Evolutionary conservation across 1,140 invertebrate species (phyloP).

Genomic region (Drosophila gunungcola): DNA sequence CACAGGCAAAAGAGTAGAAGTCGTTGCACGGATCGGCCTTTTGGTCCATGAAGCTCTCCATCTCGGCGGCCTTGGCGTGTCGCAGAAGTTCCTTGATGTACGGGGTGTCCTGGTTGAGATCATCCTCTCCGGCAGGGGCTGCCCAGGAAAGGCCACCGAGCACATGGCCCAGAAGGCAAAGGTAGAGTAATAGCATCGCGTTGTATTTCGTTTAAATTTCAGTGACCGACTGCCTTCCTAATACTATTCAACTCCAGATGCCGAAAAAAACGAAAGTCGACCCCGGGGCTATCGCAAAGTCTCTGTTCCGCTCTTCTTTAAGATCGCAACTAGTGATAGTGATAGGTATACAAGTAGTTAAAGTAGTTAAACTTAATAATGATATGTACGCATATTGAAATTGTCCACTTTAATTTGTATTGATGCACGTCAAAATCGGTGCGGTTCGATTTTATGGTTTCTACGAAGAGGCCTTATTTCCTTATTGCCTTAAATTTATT

Average conservation of each 20-base stretch:
- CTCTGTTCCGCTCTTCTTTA: too few species aligned
- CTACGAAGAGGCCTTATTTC: too few species aligned
- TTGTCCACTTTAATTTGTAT: too few species aligned
- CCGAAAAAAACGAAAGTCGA: not conserved
- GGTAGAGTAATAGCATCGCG: conserved; percentile 10
- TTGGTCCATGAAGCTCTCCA: conserved; percentile 84
- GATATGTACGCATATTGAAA: too few species aligned
- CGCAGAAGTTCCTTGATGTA: conserved; percentile 27
- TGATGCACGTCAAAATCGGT: too few species aligned
- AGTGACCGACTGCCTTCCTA: not conserved
- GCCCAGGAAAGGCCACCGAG: not conserved
- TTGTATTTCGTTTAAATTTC: not conserved
- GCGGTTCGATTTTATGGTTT: too few species aligned
- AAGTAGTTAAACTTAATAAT: too few species aligned
- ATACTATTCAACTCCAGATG: not conserved
- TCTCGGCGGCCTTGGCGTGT: conserved; percentile 54
- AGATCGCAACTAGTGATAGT: too few species aligned
- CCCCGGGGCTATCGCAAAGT: not conserved
- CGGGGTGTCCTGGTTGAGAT: not conserved
- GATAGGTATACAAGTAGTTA: too few species aligned
- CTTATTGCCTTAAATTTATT: too few species aligned
- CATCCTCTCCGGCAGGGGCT: not conserved
- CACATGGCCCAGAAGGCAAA: not conserved
- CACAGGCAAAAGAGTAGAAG: conserved; percentile 88
- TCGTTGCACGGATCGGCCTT: conserved; percentile 87